phyloP scores from a whole-genome alignment of 1,140 invertebrate species.

The Drosophila eugracilis region DNA sequence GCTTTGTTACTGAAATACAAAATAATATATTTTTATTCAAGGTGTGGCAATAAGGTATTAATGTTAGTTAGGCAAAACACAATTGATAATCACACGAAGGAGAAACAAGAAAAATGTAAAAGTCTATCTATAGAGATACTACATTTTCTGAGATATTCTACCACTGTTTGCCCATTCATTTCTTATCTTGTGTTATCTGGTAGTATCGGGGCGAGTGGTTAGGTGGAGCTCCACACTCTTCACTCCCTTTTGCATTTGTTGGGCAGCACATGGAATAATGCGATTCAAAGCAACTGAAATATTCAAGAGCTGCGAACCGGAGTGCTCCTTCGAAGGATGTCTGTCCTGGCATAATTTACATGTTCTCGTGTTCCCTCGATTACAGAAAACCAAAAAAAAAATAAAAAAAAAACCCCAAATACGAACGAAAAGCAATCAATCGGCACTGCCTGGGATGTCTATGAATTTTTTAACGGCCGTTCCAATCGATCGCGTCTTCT shows the following conservation, averaged over 20 bases:
- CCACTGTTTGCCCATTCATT: conserved; percentile 12
- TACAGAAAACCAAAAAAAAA: background rate
- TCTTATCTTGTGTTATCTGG: background rate
- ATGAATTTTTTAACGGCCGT: conserved; percentile 63
- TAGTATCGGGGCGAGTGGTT: background rate
- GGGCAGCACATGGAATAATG: conserved; percentile 38
- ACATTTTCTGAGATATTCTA: background rate
- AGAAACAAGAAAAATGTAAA: too few relatives aligned
- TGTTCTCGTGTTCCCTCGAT: conserved; percentile 35
- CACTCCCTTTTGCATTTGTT: conserved; percentile 4
- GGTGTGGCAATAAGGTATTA: too few relatives aligned
- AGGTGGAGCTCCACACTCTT: background rate
- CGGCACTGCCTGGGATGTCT: conserved; percentile 48
- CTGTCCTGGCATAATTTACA: conserved; percentile 31
- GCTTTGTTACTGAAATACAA: background rate
- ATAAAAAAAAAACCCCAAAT: background rate
- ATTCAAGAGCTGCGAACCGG: conserved; percentile 44
- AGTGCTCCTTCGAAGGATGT: conserved; percentile 7
- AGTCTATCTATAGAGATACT: background rate
- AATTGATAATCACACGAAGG: too few relatives aligned
- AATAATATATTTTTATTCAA: background rate
- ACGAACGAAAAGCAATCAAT: conserved; percentile 65
- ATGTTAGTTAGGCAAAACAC: too few relatives aligned
- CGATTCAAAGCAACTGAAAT: conserved; percentile 63
- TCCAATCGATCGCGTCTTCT: conserved; percentile 50